Percentiles rank a stretch among this genome's conserved stretches.
Evolutionary conservation across 2,797 vertebrate genomes (phyloP).

Genomic region (Picus viridis): DNA sequence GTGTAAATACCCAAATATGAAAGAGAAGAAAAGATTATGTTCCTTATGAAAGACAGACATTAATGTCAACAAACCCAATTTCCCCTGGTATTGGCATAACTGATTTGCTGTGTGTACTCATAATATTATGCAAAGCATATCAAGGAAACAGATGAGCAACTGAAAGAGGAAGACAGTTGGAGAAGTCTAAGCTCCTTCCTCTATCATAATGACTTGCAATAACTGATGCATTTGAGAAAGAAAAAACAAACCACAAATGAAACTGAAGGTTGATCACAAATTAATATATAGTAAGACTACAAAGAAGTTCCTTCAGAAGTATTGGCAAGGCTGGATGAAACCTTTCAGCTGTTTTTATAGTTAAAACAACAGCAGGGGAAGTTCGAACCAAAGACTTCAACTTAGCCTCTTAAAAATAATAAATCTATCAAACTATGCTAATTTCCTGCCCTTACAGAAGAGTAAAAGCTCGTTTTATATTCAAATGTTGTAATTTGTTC

Average conservation of each 20-base stretch:
- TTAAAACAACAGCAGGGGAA: background rate
- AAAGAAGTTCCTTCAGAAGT: background rate
- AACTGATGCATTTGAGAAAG: background rate
- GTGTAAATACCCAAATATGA: background rate
- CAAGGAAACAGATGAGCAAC: background rate
- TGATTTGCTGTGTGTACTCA: background rate
- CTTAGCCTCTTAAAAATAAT: background rate
- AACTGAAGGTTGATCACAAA: background rate
- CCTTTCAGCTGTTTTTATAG: background rate
- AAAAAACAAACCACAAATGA: background rate
- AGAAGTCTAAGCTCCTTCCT: background rate
- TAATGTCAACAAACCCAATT: background rate
- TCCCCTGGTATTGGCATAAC: background rate
- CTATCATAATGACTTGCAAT: background rate
- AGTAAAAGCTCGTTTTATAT: background rate
- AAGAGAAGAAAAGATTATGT: background rate
- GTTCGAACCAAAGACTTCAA: background rate
- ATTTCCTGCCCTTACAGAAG: background rate
- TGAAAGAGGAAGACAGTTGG: background rate
- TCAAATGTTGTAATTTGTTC: background rate
- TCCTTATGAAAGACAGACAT: background rate
- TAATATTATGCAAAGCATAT: slow-evolving; percentile 2
- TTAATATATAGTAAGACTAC: background rate
- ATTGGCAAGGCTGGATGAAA: background rate
- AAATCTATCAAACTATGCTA: background rate